Evolutionary conservation across 2,113 vertebrate genomes (phyloP).

Genomic region (Brachyhypopomus occidentalis): DNA sequence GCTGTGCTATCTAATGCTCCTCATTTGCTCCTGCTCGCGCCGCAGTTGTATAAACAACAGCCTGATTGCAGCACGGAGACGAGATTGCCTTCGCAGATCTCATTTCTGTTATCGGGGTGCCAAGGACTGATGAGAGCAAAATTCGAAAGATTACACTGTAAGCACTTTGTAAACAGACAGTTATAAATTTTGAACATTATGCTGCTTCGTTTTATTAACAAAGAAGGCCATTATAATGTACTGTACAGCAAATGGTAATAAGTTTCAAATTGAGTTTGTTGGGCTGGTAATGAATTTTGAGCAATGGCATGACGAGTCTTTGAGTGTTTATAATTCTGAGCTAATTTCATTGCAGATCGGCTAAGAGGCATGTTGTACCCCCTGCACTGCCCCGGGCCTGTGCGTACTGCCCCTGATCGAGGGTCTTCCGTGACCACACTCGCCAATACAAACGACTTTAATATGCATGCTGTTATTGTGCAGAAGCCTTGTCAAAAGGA

Average conservation of each 20-base stretch:
- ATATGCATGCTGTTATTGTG: conserved; percentile 68
- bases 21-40: conserved; percentile 50
- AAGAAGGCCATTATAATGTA: conserved; percentile 59
- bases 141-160: conserved; percentile 44
- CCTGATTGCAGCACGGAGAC: conserved; percentile 38
- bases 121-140: conserved; percentile 23
- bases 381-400: conserved; percentile 58
- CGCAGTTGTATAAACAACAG: conserved; percentile 36
- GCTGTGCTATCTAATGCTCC: conserved; percentile 40
- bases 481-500: conserved; percentile 69
- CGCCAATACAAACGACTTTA: conserved; percentile 74
- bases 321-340: conserved; percentile 43
- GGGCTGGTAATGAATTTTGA: conserved; percentile 63
- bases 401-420: conserved; percentile 62
- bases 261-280: conserved; percentile 58
- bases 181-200: conserved; percentile 60
- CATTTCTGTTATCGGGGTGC: conserved; percentile 25
- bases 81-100: conserved; percentile 22
- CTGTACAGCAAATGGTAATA: conserved; percentile 58
- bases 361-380: conserved; percentile 58
- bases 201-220: conserved; percentile 65
- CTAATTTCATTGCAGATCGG: conserved; percentile 64
- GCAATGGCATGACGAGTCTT: conserved; percentile 51
- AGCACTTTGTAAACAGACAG: conserved; percentile 52
- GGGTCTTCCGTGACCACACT: conserved; percentile 60